Evolutionary conservation across 2,797 vertebrate species (phyloP), one percentile per base, ranked within the genome.

Genomic region (Pelobates cultripes): DNA sequence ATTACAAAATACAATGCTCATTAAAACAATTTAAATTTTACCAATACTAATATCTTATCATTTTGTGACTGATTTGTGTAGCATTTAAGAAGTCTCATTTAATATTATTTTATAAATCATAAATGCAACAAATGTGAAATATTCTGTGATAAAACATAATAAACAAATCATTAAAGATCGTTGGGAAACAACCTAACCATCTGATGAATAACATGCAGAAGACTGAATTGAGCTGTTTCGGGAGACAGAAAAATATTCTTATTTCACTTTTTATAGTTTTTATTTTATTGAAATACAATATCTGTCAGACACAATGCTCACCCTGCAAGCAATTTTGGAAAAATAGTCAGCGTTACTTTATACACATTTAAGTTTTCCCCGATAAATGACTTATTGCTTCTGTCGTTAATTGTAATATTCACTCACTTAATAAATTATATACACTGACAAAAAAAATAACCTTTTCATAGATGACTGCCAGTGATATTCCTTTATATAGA

Each of bases 121-220:
- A 28, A 28, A 28, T 28, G 28, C 60, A 72, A 77, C 69, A 82
- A 53, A 71, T 82, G 67, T 68, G 61, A 71, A 64, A 71, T 76
- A 17, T 28, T 28, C 28, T 28, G 28, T 28, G 28, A 28, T 28
- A 28, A 28, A 28, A 28, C 28, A 28, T 71, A 43, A 69, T 66
- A 72, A 69, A 82, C 75, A 73, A 82, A 82, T 82, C 69, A 77
- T 81, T 76, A 77, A 81, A 71, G 44, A 70, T 57, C 57, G 76
- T 76, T 76, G 74, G 77, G 70, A 81, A 76, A 68, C 60, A 77
- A 68, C 80, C 80, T 82, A 72, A 77, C 80, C 80, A 82, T 82
- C 74, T 82, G 80, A 60, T 77, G 77, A 77, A 77, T 60, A 67
- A 67, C 75, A 53, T 28, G 14, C 9, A 51, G 73, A 75, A 70